Conservation (phyloP, 2,113 vertebrate genomes). For the Stercorarius parasiticus region DNA sequence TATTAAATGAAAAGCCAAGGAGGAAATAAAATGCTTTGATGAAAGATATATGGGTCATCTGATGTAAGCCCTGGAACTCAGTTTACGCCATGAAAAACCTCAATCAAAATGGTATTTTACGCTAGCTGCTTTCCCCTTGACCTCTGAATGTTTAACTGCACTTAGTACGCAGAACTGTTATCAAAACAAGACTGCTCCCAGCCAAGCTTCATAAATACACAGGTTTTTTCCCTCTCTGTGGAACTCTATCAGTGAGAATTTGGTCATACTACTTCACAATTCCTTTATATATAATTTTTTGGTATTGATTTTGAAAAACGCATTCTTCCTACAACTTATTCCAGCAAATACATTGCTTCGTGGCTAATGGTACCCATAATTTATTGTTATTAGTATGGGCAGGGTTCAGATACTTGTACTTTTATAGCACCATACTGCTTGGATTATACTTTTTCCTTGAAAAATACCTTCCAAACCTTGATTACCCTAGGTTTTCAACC, state of each 20-base stretch:
- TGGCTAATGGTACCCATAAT: background rate
- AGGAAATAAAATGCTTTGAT: slow-evolving; percentile 42
- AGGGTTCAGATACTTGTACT: background rate
- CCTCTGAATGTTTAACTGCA: slow-evolving; percentile 12
- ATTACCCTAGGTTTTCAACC: background rate
- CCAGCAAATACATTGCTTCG: background rate
- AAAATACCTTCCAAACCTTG: background rate
- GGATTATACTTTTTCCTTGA: background rate
- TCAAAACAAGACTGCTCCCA: background rate
- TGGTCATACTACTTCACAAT: background rate
- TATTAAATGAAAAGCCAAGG: slow-evolving; percentile 39
- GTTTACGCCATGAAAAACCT: background rate
- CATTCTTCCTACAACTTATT: background rate
- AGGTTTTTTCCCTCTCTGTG: background rate
- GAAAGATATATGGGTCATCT: slow-evolving; percentile 46
- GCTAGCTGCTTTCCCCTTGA: slow-evolving; percentile 28
- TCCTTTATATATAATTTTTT: background rate
- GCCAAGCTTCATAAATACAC: background rate
- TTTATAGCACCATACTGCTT: background rate
- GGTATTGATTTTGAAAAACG: background rate
- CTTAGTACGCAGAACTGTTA: background rate
- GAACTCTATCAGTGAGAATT: background rate
- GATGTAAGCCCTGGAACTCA: slow-evolving; percentile 13
- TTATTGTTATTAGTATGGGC: background rate
- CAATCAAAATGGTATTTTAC: background rate